Conservation (phyloP, 2,888 invertebrate species). For the Apoderus coryli region DNA sequence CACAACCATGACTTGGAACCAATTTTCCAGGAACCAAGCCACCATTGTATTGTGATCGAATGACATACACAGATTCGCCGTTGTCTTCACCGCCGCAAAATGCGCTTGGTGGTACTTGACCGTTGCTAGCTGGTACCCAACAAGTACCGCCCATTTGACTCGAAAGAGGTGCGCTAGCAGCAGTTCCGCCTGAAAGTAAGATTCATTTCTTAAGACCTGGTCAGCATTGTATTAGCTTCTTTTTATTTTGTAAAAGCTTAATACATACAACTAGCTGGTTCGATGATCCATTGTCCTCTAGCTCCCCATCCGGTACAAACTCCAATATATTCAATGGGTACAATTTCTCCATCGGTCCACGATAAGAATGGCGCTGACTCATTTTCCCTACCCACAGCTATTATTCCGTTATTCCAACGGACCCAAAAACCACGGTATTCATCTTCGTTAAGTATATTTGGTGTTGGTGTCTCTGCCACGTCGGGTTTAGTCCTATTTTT, state of each 20-base stretch:
- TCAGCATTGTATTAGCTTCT: no score
- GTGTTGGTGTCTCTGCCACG: slow-evolving; percentile 45
- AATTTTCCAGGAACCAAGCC: slow-evolving; percentile 70
- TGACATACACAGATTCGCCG: slow-evolving; percentile 48
- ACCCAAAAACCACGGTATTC: slow-evolving; percentile 73
- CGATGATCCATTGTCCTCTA: slow-evolving; percentile 65
- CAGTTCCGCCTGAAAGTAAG: no score
- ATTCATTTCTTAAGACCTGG: no score
- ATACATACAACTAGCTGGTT: slow-evolving; percentile 34
- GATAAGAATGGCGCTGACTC: slow-evolving; percentile 65
- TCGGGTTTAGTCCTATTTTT: slow-evolving; percentile 50
- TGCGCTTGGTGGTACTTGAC: slow-evolving; percentile 58
- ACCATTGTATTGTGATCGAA: slow-evolving; percentile 54
- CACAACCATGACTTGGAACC: slow-evolving; percentile 47
- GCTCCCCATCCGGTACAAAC: slow-evolving; percentile 83
- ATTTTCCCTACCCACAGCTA: slow-evolving; percentile 30
- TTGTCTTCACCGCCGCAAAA: slow-evolving; percentile 50
- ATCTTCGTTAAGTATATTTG: slow-evolving; percentile 52
- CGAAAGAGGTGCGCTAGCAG: slow-evolving; percentile 11
- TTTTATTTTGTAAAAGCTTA: no score
- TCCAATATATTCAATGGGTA: slow-evolving; percentile 59
- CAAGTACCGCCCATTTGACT: slow-evolving; percentile 21
- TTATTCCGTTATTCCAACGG: slow-evolving; percentile 52
- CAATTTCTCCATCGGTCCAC: slow-evolving; percentile 54
- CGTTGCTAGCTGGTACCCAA: slow-evolving; percentile 54